Base-by-base conservation (phyloP, 2,888 invertebrate species). In the Drosophila formosana region DNA sequence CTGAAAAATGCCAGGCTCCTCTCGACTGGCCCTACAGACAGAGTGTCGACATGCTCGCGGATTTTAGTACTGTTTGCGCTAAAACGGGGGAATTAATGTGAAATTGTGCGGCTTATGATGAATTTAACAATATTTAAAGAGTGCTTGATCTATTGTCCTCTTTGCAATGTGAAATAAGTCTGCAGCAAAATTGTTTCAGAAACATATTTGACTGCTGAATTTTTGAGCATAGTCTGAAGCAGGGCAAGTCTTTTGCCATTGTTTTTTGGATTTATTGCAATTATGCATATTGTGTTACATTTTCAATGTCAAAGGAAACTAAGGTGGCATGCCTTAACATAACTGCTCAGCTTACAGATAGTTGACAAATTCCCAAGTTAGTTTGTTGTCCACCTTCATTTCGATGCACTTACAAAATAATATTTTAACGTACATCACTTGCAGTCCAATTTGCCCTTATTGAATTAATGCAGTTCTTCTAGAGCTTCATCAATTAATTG, bases 1-100 rank as follows among this genome's bases (percentile, higher is more conserved):
- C 66, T 78, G 61, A 39, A 49, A 67, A 60, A 64, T 72, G 30
- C 46, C 43, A 34, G 50, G 13, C 52, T 39, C 69, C 46, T 8
- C 25, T 8, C 8, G 53, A 32, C 53, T 30, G 43, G 67, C 56
- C 52, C 45, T 43, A 8, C 28, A 47, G 18, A 23, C 18, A 43
- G 32, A 52, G 28, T 57, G 57, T 47, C 57, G 57, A 37, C 57
- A 47, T 28, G 47, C 23, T 45, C 8, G 25, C 25, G 1, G 30
- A 28, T 28, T 30, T 47, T 4, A 2, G 28, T 11, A 13, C 30
- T 37, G 30, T 47, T 49, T 0, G 32, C 4, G 9, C 13, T 18
- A 1, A 28, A 47, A 13, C 28, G 8, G 47, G 13, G 30, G 11
- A n/a, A 37, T 34, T 50, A 39, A 23, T 49, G 2, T 26, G n/a